Evolutionary conservation across 2,113 vertebrate species (phyloP), one percentile per base, ranked within the genome.

Genomic region (cattle (Bos taurus)): DNA sequence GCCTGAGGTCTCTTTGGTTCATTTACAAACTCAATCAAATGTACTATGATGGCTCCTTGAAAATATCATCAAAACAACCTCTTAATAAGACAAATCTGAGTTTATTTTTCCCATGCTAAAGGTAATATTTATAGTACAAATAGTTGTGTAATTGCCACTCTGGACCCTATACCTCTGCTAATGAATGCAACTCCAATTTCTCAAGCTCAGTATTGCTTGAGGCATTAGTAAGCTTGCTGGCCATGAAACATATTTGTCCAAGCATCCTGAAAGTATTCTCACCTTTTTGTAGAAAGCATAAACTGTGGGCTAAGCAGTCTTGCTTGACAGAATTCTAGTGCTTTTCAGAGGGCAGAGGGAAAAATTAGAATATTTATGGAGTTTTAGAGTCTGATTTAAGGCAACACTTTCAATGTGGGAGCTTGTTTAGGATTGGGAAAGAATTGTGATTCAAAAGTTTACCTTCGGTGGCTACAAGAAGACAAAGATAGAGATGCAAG

Each of bases 1-100:
- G 88, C 48, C 62, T 90, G 57, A 50, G 43, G 82, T 96, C 97
- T 77, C 59, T 91, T 91, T 87, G 46, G 19, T 94, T 96, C 87
- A 85, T 97, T 95, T 95, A 92, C 82, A 62, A 95, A 93, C 25
- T 94, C 96, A 96, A 40, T 95, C 93, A 95, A 87, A 88, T 90
- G 54, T 78, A 36, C 17, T n/a, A 33, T 84, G 90, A 84, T 60
- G 59, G 40, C 2, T 74, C 8, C 52, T 74, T 91, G 71, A 93
- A 97, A 94, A 88, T 95, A 94, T 74, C 60, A 52, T 90, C 74
- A 33, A 83, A 94, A 84, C 46, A 87, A 81, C 19, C 78, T 81
- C 17, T 80, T 93, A 59, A 56, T 77, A 90, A 85, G 46, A 87
- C 80, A 67, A 97, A 82, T 30, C 26, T n/a, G 48, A 94, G 64